Evolutionary conservation across 1,140 invertebrate genomes (phyloP), one percentile per base, ranked within the genome.

Genomic region (Bombus superbus): DNA sequence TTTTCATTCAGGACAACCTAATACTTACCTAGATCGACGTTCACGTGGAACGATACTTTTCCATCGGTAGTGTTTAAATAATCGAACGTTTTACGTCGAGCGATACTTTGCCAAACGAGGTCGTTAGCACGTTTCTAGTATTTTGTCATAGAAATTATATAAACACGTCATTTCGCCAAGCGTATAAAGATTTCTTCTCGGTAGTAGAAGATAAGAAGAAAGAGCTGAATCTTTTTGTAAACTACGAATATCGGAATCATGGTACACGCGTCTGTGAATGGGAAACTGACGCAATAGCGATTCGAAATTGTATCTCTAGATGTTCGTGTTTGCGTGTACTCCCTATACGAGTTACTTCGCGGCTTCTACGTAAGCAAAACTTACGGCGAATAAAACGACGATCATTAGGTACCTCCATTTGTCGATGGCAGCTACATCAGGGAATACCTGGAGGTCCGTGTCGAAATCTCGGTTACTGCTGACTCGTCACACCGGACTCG

Each of bases 391-490:
- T 25, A 38, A 9, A 42, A 47, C 25, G 11, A 57, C 66, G 88
- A 81, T 86, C 77, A 59, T 57, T 68, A 69, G 72, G 59, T 47
- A 22, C 9, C 28, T 89, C 42, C 11, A 59, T 83, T 75, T 40
- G 87, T 88, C 89, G 86, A 81, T 72, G 85, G 86, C 80, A 90
- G 88, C 89, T 84, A 86, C 88, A 91, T 90, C 87, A 86, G 79
- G 90, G 88, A 92, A 92, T 93, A 91, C 92, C 88, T 89, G 81
- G 83, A 72, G 89, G 69, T 88, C 89, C 87, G 88, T 93, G 88
- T 92, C 87, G 92, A 93, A 94, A 94, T 92, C 90, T 84, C 78
- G 71, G 40, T 80, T 77, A 72, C 74, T 83, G 93, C 92, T 94
- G 93, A 93, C 86, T 94, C 91, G 92, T 90, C 89, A 75, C 74